Percentiles rank a stretch among this genome's conserved stretches.
These are phyloP conservation scores for Percina caprodes DNA, from an alignment of 2,113 vertebrate species.

Conservation along the genomic window DNA sequence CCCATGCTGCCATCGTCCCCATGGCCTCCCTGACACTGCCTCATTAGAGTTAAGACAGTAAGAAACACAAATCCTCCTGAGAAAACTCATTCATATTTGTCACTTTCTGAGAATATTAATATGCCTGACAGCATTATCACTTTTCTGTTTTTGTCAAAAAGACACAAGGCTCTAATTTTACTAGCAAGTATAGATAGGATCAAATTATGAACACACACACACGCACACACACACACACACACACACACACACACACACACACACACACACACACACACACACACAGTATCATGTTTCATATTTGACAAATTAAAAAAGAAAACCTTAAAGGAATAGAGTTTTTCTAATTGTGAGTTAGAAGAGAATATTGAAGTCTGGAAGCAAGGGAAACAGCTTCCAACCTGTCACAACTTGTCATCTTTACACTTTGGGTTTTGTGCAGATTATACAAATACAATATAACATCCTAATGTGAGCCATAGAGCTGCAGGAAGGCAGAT, in stretches of 20 bases:
- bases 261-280: too few species aligned
- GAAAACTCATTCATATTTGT: background rate
- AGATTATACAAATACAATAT: conserved; percentile 1
- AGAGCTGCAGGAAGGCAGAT: background rate
- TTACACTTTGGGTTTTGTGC: background rate
- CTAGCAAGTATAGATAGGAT: background rate
- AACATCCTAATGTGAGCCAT: background rate
- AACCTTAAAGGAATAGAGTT: background rate
- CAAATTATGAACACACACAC: background rate
- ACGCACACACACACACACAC: background rate
- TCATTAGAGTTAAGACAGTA: conserved; percentile 5
- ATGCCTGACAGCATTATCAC: background rate
- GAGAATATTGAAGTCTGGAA: background rate
- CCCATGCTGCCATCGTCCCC: background rate
- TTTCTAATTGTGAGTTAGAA: background rate
- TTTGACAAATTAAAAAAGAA: background rate
- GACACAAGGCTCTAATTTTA: background rate
- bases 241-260: too few species aligned
- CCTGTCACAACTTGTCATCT: background rate
- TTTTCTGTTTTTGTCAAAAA: background rate
- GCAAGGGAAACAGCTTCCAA: background rate
- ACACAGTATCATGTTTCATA: background rate
- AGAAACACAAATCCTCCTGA: conserved; percentile 12
- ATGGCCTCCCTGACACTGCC: background rate
- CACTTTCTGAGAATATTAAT: background rate